phyloP scores from a whole-genome alignment of 2,888 invertebrate species.

The Stegophylla sp. region DNA sequence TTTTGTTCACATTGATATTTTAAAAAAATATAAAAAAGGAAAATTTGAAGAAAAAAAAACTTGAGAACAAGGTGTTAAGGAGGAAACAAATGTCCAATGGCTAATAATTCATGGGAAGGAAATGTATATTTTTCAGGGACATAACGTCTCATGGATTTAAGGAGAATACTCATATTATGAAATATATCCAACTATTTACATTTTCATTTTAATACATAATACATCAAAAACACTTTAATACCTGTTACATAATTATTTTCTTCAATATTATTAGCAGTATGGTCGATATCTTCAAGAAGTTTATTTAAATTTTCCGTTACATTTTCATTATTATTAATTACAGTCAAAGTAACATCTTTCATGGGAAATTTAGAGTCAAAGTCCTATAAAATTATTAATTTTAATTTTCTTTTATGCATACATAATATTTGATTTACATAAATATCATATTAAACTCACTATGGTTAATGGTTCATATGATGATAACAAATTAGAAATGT shows the following conservation, averaged over 20 bases:
- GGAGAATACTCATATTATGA: no score
- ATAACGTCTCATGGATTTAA: no score
- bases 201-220: no score
- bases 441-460: conserved; percentile 6
- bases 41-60: no score
- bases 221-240: conserved; percentile 21
- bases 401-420: background rate
- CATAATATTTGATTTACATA: background rate
- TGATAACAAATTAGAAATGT: conserved; percentile 24
- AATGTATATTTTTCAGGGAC: no score
- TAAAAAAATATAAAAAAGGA: no score
- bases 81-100: no score
- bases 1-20: no score
- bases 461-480: conserved; percentile 20
- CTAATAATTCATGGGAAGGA: no score
- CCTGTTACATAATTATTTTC: background rate
- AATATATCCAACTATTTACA: no score
- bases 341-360: conserved; percentile 21
- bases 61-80: no score
- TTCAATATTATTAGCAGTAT: background rate
- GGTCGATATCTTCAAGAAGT: background rate
- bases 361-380: conserved; percentile 7
- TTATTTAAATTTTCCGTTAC: background rate
- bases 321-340: conserved; percentile 39
- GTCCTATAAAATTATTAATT: conserved; percentile 12